A percentile compares a stretch with the other conserved stretches of the same genome.
Conservation (phyloP, 2,888 invertebrate species). For the Thera obeliscata region DNA sequence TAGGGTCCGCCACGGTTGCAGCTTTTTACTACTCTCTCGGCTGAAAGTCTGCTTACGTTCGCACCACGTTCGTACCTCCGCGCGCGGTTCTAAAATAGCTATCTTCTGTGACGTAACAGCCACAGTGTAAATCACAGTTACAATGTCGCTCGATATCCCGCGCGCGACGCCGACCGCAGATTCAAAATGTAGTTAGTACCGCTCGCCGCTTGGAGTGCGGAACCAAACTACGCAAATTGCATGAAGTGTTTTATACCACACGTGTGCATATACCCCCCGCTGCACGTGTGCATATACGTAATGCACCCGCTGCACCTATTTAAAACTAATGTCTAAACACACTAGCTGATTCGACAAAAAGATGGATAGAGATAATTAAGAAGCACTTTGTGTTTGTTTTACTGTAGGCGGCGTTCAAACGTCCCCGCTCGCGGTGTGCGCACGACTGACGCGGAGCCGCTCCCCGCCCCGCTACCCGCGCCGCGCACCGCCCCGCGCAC, state of each 20-base stretch:
- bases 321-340: background rate
- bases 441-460: conserved; percentile 32
- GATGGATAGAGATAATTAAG: background rate
- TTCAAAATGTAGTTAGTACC: background rate
- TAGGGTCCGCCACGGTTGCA: conserved; percentile 21
- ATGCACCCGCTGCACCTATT: background rate
- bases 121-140: conserved; percentile 4
- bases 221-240: conserved; percentile 3
- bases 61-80: background rate
- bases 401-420: conserved; percentile 9
- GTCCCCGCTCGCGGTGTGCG: conserved; percentile 20
- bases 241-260: background rate
- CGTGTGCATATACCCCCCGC: no score
- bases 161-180: conserved; percentile 1
- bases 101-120: conserved; percentile 3
- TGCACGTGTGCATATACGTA: no score
- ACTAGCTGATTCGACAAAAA: background rate
- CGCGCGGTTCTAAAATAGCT: background rate
- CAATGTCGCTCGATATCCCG: conserved; percentile 8
- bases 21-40: conserved; percentile 3
- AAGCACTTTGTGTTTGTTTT: background rate
- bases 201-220: conserved; percentile 1
- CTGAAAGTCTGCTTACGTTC: conserved; percentile 7
- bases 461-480: conserved; percentile 28
- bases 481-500: conserved; percentile 27